phyloP scores from a whole-genome alignment of 2,888 invertebrate genomes.

The Saturnia pavonia region DNA sequence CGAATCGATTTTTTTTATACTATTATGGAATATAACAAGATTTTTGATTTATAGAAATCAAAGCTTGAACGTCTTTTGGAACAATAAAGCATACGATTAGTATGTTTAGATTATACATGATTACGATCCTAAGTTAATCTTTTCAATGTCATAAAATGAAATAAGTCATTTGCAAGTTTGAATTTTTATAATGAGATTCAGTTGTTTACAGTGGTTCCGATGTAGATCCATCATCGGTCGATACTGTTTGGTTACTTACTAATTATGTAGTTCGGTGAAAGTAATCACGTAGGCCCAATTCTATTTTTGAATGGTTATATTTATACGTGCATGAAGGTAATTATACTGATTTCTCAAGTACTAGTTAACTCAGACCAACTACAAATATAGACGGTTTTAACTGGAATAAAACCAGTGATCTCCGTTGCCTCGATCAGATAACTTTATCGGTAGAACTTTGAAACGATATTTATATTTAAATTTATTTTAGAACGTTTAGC shows the following conservation, averaged over 20 bases:
- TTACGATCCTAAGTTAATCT: background rate
- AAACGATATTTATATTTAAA: background rate
- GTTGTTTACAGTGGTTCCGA: background rate
- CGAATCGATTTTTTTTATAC: no score
- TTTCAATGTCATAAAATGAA: background rate
- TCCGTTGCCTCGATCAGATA: no score
- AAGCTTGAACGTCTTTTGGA: no score
- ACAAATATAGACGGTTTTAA: background rate
- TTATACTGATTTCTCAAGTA: no score
- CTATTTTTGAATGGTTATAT: background rate
- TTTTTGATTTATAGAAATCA: no score
- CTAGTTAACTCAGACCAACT: background rate
- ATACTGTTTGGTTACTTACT: background rate
- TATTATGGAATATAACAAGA: no score
- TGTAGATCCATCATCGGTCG: background rate
- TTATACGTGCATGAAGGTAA: no score
- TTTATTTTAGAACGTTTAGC: no score
- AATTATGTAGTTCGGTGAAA: background rate
- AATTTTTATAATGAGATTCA: constrained; percentile 14
- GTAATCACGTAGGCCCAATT: background rate
- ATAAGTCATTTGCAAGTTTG: background rate
- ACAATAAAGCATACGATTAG: background rate
- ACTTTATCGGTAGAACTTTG: no score
- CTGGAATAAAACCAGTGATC: background rate
- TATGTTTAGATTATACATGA: background rate